Evolutionary conservation across 2,797 vertebrate genomes (phyloP).

Genomic region (Phrynocephalus vlangalii): DNA sequence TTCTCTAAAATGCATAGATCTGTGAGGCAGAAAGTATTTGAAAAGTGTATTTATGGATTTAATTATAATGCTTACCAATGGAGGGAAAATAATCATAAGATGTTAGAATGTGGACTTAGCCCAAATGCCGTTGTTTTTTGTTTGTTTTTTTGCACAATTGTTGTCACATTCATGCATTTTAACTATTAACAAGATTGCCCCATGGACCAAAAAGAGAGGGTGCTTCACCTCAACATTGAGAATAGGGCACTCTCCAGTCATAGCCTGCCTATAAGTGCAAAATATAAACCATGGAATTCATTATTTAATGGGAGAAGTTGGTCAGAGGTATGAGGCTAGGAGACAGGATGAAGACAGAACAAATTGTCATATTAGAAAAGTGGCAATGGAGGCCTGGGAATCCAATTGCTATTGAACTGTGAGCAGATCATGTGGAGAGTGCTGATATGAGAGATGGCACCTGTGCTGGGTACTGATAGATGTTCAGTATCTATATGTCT

Average conservation of each 20-base stretch:
- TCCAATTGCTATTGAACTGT: not conserved
- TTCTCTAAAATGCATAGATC: not conserved
- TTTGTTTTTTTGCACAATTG: not conserved
- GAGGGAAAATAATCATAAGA: not conserved
- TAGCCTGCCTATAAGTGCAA: too few relatives aligned
- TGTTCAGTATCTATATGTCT: not conserved
- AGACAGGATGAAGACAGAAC: not conserved
- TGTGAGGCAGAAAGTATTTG: not conserved
- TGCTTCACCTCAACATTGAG: too few relatives aligned
- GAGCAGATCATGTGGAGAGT: not conserved
- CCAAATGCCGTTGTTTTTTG: not conserved
- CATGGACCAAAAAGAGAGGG: too few relatives aligned
- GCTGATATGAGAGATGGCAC: not conserved
- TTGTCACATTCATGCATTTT: not conserved
- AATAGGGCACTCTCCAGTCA: too few relatives aligned
- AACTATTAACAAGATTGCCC: not conserved
- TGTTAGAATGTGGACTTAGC: constrained; percentile 14
- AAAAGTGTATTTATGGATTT: not conserved
- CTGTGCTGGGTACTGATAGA: not conserved
- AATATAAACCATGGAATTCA: not conserved
- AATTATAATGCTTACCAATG: not conserved
- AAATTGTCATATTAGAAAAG: not conserved
- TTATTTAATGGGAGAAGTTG: not conserved
- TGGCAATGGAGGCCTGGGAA: not conserved
- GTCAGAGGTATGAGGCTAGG: not conserved